A percentile compares a stretch with the other conserved stretches of the same genome.
Evolutionary conservation across 2,888 invertebrate genomes (phyloP).

Genomic region (Dermolepida albohirtum): DNA sequence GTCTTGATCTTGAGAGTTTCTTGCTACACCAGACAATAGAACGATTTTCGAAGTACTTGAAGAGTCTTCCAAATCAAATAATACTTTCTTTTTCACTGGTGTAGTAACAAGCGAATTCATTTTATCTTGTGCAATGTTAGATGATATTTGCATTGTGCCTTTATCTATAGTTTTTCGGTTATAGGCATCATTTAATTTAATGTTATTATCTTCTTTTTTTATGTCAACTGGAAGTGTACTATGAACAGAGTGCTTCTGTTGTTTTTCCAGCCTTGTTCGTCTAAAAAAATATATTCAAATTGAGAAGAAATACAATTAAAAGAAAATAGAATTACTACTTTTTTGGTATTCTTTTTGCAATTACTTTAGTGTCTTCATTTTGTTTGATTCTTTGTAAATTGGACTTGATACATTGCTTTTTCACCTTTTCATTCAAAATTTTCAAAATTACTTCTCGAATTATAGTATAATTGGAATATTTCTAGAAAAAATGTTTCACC

Average conservation of each 20-base stretch:
- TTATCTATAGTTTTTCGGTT: too few relatives aligned
- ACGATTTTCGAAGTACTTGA: conserved; percentile 30
- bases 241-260: too few relatives aligned
- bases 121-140: conserved; percentile 11
- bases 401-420: neutral
- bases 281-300: neutral
- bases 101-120: conserved; percentile 1
- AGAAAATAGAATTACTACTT: neutral
- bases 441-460: conserved; percentile 44
- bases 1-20: neutral
- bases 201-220: too few relatives aligned
- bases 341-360: conserved; percentile 7
- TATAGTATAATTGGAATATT: conserved; percentile 45
- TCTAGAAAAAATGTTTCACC: conserved; percentile 44
- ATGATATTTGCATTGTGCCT: neutral
- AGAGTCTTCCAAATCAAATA: conserved; percentile 51
- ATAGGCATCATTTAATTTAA: too few relatives aligned
- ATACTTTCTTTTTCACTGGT: conserved; percentile 52
- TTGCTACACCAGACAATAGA: conserved; percentile 2
- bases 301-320: neutral
- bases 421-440: conserved; percentile 39
- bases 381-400: neutral
- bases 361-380: neutral
- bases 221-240: too few relatives aligned
- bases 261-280: neutral